These are phyloP conservation scores for Xiphorhynchus elegans DNA, from an alignment of 2,113 vertebrate species.

Conservation along the genomic window DNA sequence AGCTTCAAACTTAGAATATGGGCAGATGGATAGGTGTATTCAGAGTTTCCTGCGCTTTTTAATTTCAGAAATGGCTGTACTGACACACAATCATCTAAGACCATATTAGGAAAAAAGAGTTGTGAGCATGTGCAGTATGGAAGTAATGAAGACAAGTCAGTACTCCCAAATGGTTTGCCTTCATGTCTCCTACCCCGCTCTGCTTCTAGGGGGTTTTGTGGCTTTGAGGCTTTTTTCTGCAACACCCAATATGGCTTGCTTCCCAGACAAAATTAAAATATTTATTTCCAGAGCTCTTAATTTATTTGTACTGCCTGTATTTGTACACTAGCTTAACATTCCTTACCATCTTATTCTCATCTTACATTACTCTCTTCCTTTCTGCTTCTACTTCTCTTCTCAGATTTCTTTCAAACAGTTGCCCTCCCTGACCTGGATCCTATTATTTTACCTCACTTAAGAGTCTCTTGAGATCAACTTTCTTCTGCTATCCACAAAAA, in stretches of 20 bases:
- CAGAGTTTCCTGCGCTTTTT: background rate
- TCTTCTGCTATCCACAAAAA: background rate
- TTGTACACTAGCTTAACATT: background rate
- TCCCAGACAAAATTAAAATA: background rate
- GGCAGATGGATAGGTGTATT: background rate
- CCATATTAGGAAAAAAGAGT: background rate
- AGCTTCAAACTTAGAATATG: background rate
- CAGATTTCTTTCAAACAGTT: background rate
- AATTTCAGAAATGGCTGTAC: background rate
- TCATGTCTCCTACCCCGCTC: background rate
- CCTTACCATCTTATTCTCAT: background rate
- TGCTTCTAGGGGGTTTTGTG: background rate
- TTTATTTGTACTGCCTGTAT: background rate
- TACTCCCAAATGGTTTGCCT: background rate
- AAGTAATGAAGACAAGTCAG: background rate
- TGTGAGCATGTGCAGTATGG: background rate
- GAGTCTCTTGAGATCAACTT: background rate
- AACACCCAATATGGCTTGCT: background rate
- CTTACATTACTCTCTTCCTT: background rate
- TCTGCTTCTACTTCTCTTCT: background rate
- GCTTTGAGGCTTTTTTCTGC: background rate
- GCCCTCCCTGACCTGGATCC: background rate
- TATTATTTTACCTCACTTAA: constrained; percentile 9
- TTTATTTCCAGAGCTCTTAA: background rate
- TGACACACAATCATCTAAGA: background rate